Conservation (phyloP, 2,797 vertebrate genomes). For the Esox lucius region DNA sequence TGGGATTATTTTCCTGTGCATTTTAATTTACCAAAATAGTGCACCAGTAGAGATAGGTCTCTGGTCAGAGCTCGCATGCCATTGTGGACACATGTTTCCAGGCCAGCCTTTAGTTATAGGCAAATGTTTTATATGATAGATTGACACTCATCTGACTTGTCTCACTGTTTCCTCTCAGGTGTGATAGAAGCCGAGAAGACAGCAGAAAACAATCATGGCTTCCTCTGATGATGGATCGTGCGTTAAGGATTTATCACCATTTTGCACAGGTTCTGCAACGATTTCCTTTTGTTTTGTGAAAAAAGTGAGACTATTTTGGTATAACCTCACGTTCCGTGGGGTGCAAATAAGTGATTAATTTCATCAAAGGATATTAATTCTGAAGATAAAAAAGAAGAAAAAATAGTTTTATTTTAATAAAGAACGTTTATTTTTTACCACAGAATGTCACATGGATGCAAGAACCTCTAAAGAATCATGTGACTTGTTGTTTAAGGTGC, state of each 20-base stretch:
- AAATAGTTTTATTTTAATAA: conserved; percentile 99
- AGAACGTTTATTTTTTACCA: conserved; percentile 89
- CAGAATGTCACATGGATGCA: conserved; percentile 82
- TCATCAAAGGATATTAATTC: conserved; percentile 88
- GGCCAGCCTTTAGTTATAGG: background rate
- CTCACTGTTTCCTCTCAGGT: conserved; percentile 67
- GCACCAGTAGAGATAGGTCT: background rate
- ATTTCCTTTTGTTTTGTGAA: conserved; percentile 86
- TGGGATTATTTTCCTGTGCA: conserved; percentile 8
- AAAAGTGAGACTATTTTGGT: conserved; percentile 94
- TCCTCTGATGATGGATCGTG: conserved; percentile 88
- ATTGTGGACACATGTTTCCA: background rate
- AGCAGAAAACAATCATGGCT: conserved; percentile 91
- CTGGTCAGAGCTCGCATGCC: background rate
- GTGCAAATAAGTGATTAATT: conserved; percentile 86
- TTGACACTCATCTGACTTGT: background rate
- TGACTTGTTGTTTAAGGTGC: conserved; percentile 84
- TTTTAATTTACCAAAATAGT: background rate
- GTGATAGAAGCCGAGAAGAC: conserved; percentile 73
- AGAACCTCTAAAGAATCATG: conserved; percentile 78
- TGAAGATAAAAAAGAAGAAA: conserved; percentile 81
- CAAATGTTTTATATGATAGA: background rate
- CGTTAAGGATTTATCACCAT: conserved; percentile 89
- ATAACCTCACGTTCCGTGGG: conserved; percentile 84
- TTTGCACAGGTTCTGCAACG: conserved; percentile 92